phyloP scores from a whole-genome alignment of 2,113 vertebrate genomes.

The Brienomyrus brachyistius region DNA sequence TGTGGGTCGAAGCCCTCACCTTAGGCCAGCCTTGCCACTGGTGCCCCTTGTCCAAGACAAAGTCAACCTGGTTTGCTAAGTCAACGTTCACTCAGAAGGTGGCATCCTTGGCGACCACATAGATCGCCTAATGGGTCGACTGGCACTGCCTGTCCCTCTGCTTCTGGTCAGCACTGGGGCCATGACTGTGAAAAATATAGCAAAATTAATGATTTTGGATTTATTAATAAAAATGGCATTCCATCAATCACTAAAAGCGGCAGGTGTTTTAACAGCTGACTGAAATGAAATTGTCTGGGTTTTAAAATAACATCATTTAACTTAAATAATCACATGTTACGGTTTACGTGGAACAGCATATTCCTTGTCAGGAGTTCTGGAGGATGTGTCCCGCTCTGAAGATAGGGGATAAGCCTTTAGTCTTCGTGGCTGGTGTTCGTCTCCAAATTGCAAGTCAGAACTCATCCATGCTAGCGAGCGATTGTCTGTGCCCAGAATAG shows the following conservation, averaged over 20 bases:
- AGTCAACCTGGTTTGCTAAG: not conserved
- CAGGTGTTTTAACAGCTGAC: not conserved
- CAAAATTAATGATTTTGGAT: not conserved
- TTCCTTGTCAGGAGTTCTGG: not conserved
- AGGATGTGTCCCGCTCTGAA: not conserved
- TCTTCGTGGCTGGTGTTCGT: not conserved
- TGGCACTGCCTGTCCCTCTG: not conserved
- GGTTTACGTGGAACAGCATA: not conserved
- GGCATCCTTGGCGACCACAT: not conserved
- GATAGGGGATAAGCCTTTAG: not conserved
- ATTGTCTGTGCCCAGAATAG: constrained; percentile 25
- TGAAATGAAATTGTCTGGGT: not conserved
- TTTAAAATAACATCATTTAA: not conserved
- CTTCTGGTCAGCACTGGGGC: not conserved
- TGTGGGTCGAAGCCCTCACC: not conserved
- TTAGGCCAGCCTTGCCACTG: not conserved
- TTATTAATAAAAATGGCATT: not conserved
- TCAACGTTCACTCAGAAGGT: not conserved
- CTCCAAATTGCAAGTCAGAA: not conserved
- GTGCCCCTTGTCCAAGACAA: not conserved
- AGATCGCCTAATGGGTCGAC: not conserved
- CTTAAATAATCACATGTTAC: not conserved
- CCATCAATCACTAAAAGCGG: not conserved
- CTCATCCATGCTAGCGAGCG: constrained; percentile 1
- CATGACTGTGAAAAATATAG: not conserved